Conservation (phyloP, 2,888 invertebrate species). For the Elaeidobius kamerunicus region DNA sequence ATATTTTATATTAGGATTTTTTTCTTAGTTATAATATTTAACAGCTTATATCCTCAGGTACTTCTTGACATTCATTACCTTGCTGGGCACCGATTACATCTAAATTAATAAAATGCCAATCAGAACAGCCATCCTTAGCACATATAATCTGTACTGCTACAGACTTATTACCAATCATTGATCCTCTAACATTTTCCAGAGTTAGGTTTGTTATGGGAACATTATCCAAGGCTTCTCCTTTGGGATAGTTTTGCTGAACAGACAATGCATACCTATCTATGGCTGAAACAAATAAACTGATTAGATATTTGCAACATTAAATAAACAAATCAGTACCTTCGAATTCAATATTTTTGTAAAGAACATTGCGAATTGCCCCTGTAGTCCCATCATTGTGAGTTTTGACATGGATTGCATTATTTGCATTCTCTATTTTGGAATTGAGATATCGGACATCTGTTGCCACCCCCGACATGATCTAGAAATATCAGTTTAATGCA, state of each 20-base stretch:
- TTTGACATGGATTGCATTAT: slow-evolving; percentile 25
- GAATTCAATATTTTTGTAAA: slow-evolving; percentile 26
- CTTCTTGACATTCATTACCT: slow-evolving; percentile 24
- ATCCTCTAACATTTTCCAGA: slow-evolving; percentile 28
- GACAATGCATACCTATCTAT: slow-evolving; percentile 30
- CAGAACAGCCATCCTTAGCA: slow-evolving; percentile 30
- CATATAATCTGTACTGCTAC: slow-evolving; percentile 29
- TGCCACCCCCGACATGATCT: slow-evolving; percentile 18
- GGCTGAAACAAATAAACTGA: slow-evolving; percentile 26
- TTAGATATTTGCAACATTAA: too few species aligned
- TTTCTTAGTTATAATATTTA: too few species aligned
- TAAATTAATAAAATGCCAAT: slow-evolving; percentile 33
- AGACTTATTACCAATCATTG: slow-evolving; percentile 24
- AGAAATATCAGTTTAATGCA: slow-evolving; percentile 14
- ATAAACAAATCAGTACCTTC: slow-evolving; percentile 9
- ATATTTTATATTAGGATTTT: too few species aligned
- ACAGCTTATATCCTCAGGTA: slow-evolving; percentile 30
- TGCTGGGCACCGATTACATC: slow-evolving; percentile 24
- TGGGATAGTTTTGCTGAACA: slow-evolving; percentile 33
- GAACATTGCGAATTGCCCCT: slow-evolving; percentile 17
- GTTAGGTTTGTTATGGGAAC: slow-evolving; percentile 33
- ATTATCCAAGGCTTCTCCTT: slow-evolving; percentile 30
- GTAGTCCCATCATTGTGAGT: slow-evolving; percentile 17
- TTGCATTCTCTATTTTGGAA: slow-evolving; percentile 16
- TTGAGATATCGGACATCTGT: slow-evolving; percentile 20